Evolutionary conservation across 2,797 vertebrate species (phyloP).

Genomic region (Rhodeus uyekii): DNA sequence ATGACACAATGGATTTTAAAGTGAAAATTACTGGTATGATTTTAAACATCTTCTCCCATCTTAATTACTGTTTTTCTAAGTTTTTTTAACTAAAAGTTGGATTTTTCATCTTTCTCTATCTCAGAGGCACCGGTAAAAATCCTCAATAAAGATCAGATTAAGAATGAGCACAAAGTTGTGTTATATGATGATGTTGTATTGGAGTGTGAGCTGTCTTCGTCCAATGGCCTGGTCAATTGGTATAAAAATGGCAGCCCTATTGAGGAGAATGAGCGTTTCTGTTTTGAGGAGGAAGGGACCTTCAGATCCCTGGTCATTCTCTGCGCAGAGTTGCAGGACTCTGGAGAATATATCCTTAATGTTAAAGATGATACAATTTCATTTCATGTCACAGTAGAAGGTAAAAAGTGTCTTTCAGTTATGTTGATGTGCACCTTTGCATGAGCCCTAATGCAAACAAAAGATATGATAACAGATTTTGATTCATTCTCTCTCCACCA

Average conservation of each 20-base stretch:
- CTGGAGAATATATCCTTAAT: constrained; percentile 90
- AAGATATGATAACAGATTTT: neutral
- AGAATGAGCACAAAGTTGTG: constrained; percentile 63
- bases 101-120: constrained; percentile 15
- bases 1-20: constrained; percentile 80
- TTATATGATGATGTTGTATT: constrained; percentile 85
- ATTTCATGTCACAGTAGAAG: constrained; percentile 87
- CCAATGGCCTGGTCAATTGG: constrained; percentile 82
- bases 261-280: constrained; percentile 80
- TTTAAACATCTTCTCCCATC: too few species aligned
- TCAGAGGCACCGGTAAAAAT: constrained; percentile 83
- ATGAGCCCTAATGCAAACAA: neutral
- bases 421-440: neutral
- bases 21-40: constrained; percentile 85
- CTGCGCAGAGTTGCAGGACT: constrained; percentile 77
- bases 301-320: constrained; percentile 84
- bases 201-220: constrained; percentile 85
- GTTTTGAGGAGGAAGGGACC: constrained; percentile 85
- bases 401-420: constrained; percentile 67
- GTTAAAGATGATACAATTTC: constrained; percentile 82
- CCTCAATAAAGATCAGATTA: constrained; percentile 75
- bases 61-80: too few species aligned
- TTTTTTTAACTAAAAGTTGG: neutral
- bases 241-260: constrained; percentile 87
- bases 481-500: constrained; percentile 54